Percentiles rank a stretch among this genome's conserved stretches.
These are phyloP conservation scores for Mantis religiosa DNA, from an alignment of 2,888 invertebrate species.

Conservation along the genomic window DNA sequence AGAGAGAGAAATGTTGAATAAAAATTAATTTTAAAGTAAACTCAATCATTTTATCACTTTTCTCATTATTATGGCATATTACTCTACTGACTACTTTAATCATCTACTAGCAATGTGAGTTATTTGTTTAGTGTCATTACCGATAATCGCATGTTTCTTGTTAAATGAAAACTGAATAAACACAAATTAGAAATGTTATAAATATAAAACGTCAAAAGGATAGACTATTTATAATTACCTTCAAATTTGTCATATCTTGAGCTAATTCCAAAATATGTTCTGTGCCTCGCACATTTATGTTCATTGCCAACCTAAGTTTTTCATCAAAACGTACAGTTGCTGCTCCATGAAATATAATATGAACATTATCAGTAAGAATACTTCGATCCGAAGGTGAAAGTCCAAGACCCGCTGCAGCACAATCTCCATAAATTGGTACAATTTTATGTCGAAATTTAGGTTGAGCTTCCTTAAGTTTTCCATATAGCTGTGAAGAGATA, in stretches of 20 bases:
- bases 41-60: no score
- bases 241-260: slow-evolving; percentile 64
- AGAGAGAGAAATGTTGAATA: no score
- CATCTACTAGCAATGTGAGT: no score
- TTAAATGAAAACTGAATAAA: no score
- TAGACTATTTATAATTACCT: slow-evolving; percentile 46
- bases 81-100: no score
- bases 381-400: slow-evolving; percentile 54
- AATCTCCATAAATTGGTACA: slow-evolving; percentile 54
- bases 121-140: no score
- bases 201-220: no score
- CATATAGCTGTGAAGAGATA: slow-evolving; percentile 49
- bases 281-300: slow-evolving; percentile 76
- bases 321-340: slow-evolving; percentile 91
- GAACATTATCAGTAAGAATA: slow-evolving; percentile 49
- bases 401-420: slow-evolving; percentile 57
- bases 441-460: slow-evolving; percentile 61
- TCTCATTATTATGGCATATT: no score
- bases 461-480: slow-evolving; percentile 50
- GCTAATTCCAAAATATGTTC: slow-evolving; percentile 70
- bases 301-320: slow-evolving; percentile 68
- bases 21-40: no score
- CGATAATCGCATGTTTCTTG: no score
- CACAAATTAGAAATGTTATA: no score
- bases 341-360: slow-evolving; percentile 78